Evolutionary conservation across 2,797 vertebrate species (phyloP).

Genomic region (Pseudopleuronectes americanus): DNA sequence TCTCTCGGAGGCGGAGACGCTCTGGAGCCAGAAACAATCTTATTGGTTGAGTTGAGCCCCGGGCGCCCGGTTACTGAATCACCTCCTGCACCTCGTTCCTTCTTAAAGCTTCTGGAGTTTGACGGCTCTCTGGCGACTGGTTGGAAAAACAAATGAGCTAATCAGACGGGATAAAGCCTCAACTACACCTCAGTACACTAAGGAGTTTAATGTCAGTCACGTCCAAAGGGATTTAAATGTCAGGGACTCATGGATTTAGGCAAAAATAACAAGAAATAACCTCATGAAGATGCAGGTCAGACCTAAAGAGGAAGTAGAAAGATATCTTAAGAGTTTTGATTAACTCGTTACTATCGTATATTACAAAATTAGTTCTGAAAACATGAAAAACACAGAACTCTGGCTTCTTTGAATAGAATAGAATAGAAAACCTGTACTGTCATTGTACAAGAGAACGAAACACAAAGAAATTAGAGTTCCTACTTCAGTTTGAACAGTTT

Average conservation of each 20-base stretch:
- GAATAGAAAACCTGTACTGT: too few species aligned
- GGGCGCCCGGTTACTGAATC: slow-evolving; percentile 5
- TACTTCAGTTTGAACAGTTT: too few species aligned
- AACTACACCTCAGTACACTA: not conserved
- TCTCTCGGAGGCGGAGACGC: slow-evolving; percentile 13
- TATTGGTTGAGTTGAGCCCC: not conserved
- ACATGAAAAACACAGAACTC: too few species aligned
- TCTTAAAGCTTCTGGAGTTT: not conserved
- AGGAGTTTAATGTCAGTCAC: not conserved
- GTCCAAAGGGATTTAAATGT: not conserved
- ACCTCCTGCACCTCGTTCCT: not conserved
- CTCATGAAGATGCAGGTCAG: not conserved
- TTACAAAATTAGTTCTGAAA: too few species aligned
- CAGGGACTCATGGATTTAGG: not conserved
- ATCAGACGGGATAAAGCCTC: not conserved
- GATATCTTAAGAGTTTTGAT: not conserved
- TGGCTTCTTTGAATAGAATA: too few species aligned
- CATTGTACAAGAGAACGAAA: too few species aligned
- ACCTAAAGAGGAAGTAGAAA: not conserved
- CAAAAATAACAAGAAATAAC: too few species aligned
- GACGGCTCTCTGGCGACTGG: not conserved
- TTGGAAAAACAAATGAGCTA: slow-evolving; percentile 12
- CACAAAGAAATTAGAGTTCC: too few species aligned
- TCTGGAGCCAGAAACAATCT: not conserved
- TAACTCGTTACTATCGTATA: too few species aligned